Conservation (phyloP, 2,888 invertebrate genomes). For the Panorpa germanica region DNA sequence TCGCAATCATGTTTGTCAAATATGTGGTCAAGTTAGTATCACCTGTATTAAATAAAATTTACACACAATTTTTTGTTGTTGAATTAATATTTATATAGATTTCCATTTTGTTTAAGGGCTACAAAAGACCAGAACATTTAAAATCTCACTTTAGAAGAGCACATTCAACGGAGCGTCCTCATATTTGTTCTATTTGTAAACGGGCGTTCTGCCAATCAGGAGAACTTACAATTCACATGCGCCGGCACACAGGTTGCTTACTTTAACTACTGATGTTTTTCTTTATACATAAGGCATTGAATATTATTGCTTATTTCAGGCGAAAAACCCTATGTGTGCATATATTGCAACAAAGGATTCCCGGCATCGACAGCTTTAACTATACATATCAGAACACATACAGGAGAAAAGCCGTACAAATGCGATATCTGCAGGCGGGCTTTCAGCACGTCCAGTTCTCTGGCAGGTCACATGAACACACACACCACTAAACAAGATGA, state of each 20-base stretch:
- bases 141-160: conserved; percentile 6
- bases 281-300: not conserved
- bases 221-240: conserved; percentile 10
- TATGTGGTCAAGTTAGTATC: not conserved
- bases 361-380: conserved; percentile 8
- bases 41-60: not conserved
- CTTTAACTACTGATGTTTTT: conserved; percentile 1
- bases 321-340: conserved; percentile 8
- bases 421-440: conserved; percentile 9
- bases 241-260: conserved; percentile 10
- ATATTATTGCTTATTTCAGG: conserved; percentile 3
- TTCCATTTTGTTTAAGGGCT: conserved; percentile 7
- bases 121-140: conserved; percentile 8
- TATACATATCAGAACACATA: conserved; percentile 7
- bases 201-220: conserved; percentile 6
- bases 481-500: no score
- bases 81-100: not conserved
- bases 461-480: conserved; percentile 9
- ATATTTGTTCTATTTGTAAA: conserved; percentile 8
- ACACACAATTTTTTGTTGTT: not conserved
- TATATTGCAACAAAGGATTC: conserved; percentile 8
- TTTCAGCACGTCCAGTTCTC: conserved; percentile 8
- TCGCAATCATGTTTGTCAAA: conserved; percentile 1
- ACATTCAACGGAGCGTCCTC: conserved; percentile 7
- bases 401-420: conserved; percentile 10